A percentile compares a stretch with the other conserved stretches of the same genome.
Evolutionary conservation across 2,888 invertebrate species (phyloP).

Genomic region (Thelaira solivaga): DNA sequence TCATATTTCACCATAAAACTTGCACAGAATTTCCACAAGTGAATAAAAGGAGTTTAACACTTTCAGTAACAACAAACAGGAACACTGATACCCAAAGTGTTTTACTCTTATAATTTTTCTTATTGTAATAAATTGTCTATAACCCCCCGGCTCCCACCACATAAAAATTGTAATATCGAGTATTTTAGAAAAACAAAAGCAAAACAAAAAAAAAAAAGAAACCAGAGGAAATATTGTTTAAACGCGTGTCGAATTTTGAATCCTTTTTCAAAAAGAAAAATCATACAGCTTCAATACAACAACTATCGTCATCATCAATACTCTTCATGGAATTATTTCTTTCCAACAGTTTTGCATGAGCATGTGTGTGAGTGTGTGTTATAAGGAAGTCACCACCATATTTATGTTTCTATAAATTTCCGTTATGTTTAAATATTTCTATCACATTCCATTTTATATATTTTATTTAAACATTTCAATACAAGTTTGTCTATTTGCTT

Average conservation of each 20-base stretch:
- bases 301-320: constrained; percentile 52
- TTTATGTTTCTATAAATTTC: constrained; percentile 57
- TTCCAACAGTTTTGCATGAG: background rate
- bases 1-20: constrained; percentile 59
- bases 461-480: constrained; percentile 30
- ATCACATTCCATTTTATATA: constrained; percentile 35
- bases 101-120: constrained; percentile 39
- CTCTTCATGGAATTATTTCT: background rate
- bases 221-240: constrained; percentile 56
- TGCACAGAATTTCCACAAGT: background rate
- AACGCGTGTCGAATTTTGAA: constrained; percentile 63
- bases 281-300: constrained; percentile 36
- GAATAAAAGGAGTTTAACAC: constrained; percentile 47
- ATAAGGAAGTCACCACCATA: constrained; percentile 59
- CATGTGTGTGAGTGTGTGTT: background rate
- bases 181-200: constrained; percentile 33
- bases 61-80: background rate
- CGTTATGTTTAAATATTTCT: constrained; percentile 52
- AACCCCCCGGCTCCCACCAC: background rate
- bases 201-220: background rate
- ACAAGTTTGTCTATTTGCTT: constrained; percentile 20
- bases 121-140: constrained; percentile 53
- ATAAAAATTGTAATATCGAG: constrained; percentile 50
- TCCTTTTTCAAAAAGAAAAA: constrained; percentile 38
- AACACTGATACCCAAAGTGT: background rate